Evolutionary conservation across 2,113 vertebrate species (phyloP), one percentile per base, ranked within the genome.

Genomic region (Centropus bengalensis): DNA sequence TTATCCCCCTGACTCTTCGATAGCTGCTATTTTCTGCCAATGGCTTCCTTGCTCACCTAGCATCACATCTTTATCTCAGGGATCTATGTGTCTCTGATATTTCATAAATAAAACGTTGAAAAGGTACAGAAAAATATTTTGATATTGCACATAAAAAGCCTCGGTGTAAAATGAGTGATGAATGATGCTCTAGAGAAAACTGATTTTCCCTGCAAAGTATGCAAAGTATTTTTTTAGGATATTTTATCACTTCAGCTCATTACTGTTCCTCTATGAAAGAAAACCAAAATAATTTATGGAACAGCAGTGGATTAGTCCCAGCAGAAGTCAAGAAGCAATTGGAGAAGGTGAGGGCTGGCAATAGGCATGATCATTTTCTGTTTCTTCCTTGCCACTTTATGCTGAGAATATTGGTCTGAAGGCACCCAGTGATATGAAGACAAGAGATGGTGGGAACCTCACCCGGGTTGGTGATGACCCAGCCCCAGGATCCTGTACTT

Each of bases 271-370:
- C 2, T 73, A 33, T 45, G 62, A 30, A 80, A 27, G 55, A 67
- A 80, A 93, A 32, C 8, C 1, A 6, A 27, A 55, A 51, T 45
- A 52, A 23, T 23, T n/a, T 26, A 40, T 33, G 18, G 14, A 18
- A 47, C 8, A 76, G n/a, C 18, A 52, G 12, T 69, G 51, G 17
- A 42, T 62, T 42, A 51, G 32, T 56, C n/a, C 30, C 38, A n/a
- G 38, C 21, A 68, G 67, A 86, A 28, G 14, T 40, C 64, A 67
- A 56, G 47, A 38, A 69, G 3, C 0, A 0, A 30, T 1, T 2
- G 0, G 1, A 70, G 8, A 19, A 60, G 12, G 16, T 20, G 54
- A 71, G 8, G 26, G 17, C 0, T 58, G 3, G 49, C n/a, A 77
- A 63, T 3, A 69, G 6, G 2, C 21, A 30, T 26, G 28, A 23